phyloP scores from a whole-genome alignment of 2,113 vertebrate genomes.

The Oncorhynchus kisutch region DNA sequence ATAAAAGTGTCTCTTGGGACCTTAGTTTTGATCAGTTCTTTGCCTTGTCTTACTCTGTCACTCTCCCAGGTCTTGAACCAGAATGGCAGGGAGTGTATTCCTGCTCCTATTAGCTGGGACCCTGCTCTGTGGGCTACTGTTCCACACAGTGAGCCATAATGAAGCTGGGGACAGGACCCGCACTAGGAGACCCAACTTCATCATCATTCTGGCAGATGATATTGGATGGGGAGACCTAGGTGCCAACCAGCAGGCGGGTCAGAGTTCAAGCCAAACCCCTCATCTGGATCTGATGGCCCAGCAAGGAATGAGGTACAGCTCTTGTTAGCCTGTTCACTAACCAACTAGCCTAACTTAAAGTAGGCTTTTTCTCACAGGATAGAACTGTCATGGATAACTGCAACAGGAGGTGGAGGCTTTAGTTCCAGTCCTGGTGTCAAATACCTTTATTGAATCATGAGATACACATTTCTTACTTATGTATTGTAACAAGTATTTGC shows the following conservation, averaged over 20 bases:
- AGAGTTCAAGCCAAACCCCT: conserved; percentile 72
- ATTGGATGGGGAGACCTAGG: conserved; percentile 96
- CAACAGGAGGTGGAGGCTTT: no score
- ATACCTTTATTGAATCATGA: no score
- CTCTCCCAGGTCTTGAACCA: conserved; percentile 34
- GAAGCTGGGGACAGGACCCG: background rate
- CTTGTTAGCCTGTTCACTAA: background rate
- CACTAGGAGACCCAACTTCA: conserved; percentile 80
- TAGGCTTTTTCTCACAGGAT: background rate
- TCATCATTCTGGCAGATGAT: conserved; percentile 91
- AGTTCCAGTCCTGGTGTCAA: no score
- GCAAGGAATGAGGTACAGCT: conserved; percentile 82
- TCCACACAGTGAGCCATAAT: conserved; percentile 43
- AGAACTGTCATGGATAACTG: background rate
- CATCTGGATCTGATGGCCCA: conserved; percentile 82
- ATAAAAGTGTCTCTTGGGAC: background rate
- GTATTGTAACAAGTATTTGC: no score
- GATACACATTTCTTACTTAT: no score
- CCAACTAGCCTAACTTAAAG: background rate
- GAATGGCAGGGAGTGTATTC: conserved; percentile 63
- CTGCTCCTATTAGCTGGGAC: conserved; percentile 50
- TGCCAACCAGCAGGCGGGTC: conserved; percentile 74
- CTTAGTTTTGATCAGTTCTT: background rate
- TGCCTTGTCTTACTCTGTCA: background rate
- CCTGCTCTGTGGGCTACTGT: conserved; percentile 62